Conservation (phyloP, 2,113 vertebrate species). For the Peromyscus maniculatus region DNA sequence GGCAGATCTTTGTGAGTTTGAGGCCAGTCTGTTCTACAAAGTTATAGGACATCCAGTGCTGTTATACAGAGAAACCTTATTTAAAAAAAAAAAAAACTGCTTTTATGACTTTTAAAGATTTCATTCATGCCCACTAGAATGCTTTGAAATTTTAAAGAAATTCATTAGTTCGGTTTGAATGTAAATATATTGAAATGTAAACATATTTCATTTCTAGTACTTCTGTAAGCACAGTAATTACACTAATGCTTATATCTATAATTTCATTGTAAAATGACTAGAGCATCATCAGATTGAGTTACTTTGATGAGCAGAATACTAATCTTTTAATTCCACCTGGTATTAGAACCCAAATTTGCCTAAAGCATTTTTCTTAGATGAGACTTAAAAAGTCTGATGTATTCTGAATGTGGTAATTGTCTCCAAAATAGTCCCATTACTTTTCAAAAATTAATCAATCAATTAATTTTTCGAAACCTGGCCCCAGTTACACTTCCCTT, state of each 20-base stretch:
- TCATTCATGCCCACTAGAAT: conserved; percentile 35
- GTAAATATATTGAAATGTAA: conserved; percentile 47
- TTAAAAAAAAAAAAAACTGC: neutral
- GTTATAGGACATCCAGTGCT: too few species aligned
- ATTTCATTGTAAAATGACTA: neutral
- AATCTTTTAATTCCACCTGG: neutral
- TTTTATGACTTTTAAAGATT: conserved; percentile 16
- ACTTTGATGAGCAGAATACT: neutral
- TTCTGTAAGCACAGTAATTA: neutral
- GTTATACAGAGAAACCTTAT: too few species aligned
- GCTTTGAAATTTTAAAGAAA: conserved; percentile 40
- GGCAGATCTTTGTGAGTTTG: too few species aligned
- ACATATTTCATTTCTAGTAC: conserved; percentile 6
- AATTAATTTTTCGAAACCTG: too few species aligned
- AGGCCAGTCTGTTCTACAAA: too few species aligned
- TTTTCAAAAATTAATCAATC: too few species aligned
- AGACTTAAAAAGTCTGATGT: neutral
- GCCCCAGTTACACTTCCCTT: too few species aligned
- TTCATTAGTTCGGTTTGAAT: conserved; percentile 16
- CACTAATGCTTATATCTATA: neutral
- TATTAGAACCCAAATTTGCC: neutral
- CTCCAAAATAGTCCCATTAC: neutral
- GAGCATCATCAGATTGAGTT: neutral
- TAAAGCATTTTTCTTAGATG: neutral
- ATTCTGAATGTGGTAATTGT: neutral